Evolutionary conservation across 2,888 invertebrate genomes (phyloP).

Genomic region (Drosophila mettleri): DNA sequence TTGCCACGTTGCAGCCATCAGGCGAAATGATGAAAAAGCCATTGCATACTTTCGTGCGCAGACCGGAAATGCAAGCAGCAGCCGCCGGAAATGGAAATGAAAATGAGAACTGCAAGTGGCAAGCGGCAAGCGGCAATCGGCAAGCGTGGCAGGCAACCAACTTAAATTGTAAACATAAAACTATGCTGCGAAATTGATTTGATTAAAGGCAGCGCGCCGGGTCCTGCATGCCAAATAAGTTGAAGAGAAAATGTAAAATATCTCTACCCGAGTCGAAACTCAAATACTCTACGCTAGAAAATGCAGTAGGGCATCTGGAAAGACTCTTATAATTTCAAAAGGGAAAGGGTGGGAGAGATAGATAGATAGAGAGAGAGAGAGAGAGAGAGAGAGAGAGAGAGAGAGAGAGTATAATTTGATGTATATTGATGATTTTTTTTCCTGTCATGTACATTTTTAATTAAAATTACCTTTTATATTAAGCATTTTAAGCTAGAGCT

Average conservation of each 20-base stretch:
- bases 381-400: too few relatives aligned
- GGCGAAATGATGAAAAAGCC: constrained; percentile 75
- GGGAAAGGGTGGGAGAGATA: too few relatives aligned
- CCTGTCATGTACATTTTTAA: too few relatives aligned
- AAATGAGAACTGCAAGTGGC: constrained; percentile 42
- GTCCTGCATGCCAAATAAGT: constrained; percentile 74
- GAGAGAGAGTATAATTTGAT: too few relatives aligned
- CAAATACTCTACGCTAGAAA: constrained; percentile 6
- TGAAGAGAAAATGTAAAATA: constrained; percentile 13
- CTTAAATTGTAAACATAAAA: constrained; percentile 79
- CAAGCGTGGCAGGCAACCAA: constrained; percentile 53
- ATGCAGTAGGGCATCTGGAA: not conserved
- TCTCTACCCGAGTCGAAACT: not conserved
- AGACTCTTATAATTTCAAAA: too few relatives aligned
- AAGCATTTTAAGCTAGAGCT: too few relatives aligned
- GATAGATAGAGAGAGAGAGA: too few relatives aligned
- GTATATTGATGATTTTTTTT: too few relatives aligned
- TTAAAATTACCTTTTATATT: too few relatives aligned
- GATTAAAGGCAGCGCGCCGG: constrained; percentile 71
- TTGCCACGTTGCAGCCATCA: constrained; percentile 74
- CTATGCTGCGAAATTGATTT: constrained; percentile 79
- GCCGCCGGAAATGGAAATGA: constrained; percentile 60
- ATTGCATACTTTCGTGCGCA: constrained; percentile 77
- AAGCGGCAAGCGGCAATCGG: constrained; percentile 30
- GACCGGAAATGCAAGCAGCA: constrained; percentile 66